Percentiles rank a stretch among this genome's conserved stretches.
Evolutionary conservation across 2,797 vertebrate species (phyloP).

Genomic region (Rallus crepitans): DNA sequence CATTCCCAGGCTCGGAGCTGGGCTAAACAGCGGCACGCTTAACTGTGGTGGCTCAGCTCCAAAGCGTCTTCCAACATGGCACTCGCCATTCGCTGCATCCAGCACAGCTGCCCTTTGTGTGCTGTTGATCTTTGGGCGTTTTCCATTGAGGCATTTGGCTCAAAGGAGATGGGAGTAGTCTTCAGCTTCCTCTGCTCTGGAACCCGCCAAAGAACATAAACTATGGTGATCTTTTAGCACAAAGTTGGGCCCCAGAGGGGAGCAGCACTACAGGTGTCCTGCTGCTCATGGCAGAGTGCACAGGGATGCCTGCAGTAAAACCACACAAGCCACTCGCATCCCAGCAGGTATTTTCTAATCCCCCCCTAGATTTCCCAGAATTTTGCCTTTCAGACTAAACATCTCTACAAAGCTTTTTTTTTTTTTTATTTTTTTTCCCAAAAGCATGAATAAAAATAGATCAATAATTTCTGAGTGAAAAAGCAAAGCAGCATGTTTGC

Average conservation of each 20-base stretch:
- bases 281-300: background rate
- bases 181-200: background rate
- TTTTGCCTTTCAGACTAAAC: background rate
- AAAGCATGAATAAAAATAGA: background rate
- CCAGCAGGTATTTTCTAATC: background rate
- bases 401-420: background rate
- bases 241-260: background rate
- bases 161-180: background rate
- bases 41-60: background rate
- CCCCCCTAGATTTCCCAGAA: background rate
- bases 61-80: background rate
- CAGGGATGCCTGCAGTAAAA: background rate
- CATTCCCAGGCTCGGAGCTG: background rate
- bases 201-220: background rate
- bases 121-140: background rate
- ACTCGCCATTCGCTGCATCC: background rate
- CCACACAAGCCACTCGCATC: background rate
- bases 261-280: background rate
- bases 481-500: background rate
- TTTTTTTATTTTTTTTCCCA: background rate
- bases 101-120: background rate
- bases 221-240: background rate
- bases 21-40: background rate
- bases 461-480: background rate
- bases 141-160: background rate